These are phyloP conservation scores for Acanthopagrus latus DNA, from an alignment of 2,797 vertebrate genomes.

Conservation along the genomic window DNA sequence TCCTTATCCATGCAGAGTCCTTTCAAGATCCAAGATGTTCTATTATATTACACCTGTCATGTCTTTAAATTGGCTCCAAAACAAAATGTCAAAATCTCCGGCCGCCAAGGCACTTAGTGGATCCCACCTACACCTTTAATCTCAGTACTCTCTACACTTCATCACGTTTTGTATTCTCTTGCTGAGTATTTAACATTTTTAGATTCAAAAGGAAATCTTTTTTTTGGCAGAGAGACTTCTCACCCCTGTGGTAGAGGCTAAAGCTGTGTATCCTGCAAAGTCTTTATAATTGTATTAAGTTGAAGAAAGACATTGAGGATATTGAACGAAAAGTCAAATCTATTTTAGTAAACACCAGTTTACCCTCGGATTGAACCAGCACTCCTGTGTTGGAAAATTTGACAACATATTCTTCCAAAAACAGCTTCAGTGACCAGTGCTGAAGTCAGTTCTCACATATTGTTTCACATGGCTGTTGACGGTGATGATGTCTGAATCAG, in stretches of 20 bases:
- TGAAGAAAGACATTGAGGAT: no score
- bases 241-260: no score
- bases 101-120: no score
- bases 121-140: no score
- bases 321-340: neutral
- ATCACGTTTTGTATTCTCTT: neutral
- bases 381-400: slow-evolving; percentile 11
- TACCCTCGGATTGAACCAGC: neutral
- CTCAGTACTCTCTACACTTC: neutral
- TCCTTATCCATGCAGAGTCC: no score
- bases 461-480: neutral
- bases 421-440: neutral
- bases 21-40: no score
- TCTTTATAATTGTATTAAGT: neutral
- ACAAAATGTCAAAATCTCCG: no score
- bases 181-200: neutral
- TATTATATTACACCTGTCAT: no score
- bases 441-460: neutral
- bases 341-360: neutral
- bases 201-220: no score
- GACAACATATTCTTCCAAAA: neutral
- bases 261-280: no score
- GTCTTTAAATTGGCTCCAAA: no score
- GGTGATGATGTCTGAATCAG: neutral
- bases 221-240: neutral